Base-by-base conservation (phyloP, 2,113 vertebrate species). In the Lethenteron reissneri region DNA sequence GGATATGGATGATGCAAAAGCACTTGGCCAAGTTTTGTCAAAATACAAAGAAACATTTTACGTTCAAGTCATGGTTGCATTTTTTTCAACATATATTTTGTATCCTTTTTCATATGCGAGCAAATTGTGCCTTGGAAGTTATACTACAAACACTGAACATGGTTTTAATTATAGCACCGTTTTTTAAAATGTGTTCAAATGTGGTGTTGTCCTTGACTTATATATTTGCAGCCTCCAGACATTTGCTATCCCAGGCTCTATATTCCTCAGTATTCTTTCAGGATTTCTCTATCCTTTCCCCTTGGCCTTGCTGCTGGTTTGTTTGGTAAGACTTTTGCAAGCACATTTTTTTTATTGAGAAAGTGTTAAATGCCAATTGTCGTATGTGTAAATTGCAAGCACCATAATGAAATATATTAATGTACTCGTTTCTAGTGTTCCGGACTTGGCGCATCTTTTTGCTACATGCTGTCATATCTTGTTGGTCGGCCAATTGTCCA, bases 11-110 rank as follows among this genome's bases (percentile, higher is more conserved):
- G 94, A 99, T 78, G 94, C 94, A 75, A 99, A 99, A 80, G 94
- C 92, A 70, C 80, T 99, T 81, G 94, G 92, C 77, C 94, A 86
- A 74, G 92, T 99, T 72, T 83, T 99, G 73, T 99, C 90, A 74
- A 99, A 94, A 78, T 99, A 99, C 73, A 99, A 97, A 79, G 92
- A 99, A 80, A 92, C 89, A 1, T 99, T 90, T 79, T 97, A 97
- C 12, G 86, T 88, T 76, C 87, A 99, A 83, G 94, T 99, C 74
- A 81, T 97, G 79, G 79, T 97, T 77, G 92, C 92, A 73, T 99
- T 96, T 80, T 99, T 99, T 81, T 81, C 91, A 75, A 99, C 92
- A 1, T 99, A 92, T 3, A 71, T 99, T 78, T 99, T 99, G 94
- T 99, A 99, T 99, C 94, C 89, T 99, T 89, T 79, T 41, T 41